phyloP scores from a whole-genome alignment of 2,797 vertebrate species.

The Gymnocypris eckloni region DNA sequence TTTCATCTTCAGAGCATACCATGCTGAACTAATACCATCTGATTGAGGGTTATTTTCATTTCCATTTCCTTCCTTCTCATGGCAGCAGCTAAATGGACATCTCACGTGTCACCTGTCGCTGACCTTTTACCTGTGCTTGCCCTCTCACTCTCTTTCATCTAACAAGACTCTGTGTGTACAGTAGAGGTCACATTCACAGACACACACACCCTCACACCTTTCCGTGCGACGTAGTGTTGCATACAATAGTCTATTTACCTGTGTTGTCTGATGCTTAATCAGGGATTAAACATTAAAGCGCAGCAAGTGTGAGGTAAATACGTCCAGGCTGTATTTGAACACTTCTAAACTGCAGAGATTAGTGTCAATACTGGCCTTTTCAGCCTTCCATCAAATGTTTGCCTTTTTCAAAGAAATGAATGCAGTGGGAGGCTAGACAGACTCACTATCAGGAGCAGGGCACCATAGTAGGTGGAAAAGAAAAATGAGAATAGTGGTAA shows the following conservation, averaged over 20 bases:
- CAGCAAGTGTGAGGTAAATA: constrained; percentile 74
- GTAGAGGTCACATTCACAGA: constrained; percentile 72
- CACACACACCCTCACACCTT: constrained; percentile 44
- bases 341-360: constrained; percentile 70
- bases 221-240: constrained; percentile 59
- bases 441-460: constrained; percentile 14
- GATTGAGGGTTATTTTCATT: neutral
- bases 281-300: constrained; percentile 81
- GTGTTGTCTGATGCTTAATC: constrained; percentile 74
- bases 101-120: constrained; percentile 68
- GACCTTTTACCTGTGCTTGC: constrained; percentile 75
- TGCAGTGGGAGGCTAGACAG: constrained; percentile 55
- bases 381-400: constrained; percentile 57
- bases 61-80: constrained; percentile 28
- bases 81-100: constrained; percentile 51
- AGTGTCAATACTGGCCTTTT: constrained; percentile 65
- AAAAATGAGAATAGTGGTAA: neutral
- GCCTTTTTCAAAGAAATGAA: constrained; percentile 40
- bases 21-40: neutral
- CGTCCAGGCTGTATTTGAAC: constrained; percentile 73
- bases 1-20: neutral
- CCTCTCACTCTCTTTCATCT: constrained; percentile 71
- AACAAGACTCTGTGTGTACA: constrained; percentile 76
- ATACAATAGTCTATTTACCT: constrained; percentile 74
- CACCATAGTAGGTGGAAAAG: constrained; percentile 25